These are phyloP conservation scores for Polypedilum vanderplanki DNA, from an alignment of 1,140 invertebrate species.

Conservation along the genomic window DNA sequence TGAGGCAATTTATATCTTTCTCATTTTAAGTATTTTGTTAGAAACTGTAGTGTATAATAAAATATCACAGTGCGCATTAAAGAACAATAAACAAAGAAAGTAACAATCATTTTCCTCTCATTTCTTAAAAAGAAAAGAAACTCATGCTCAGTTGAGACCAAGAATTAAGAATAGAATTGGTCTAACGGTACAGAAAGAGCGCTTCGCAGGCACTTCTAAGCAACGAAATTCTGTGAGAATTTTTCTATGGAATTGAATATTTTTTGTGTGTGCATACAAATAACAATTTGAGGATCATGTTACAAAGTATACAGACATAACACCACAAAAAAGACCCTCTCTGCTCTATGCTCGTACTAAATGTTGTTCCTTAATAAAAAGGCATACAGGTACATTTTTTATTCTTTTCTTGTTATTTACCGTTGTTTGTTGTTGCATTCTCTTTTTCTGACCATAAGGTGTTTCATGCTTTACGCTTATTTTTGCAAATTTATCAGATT, in stretches of 20 bases:
- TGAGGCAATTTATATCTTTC: too few species aligned
- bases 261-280: not conserved
- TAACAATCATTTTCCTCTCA: too few species aligned
- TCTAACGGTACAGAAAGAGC: constrained; percentile 1
- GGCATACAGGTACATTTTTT: not conserved
- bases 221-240: not conserved
- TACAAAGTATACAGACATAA: not conserved
- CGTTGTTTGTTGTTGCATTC: not conserved
- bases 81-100: too few species aligned
- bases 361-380: too few species aligned
- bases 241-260: not conserved
- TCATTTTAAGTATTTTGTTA: too few species aligned
- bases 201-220: not conserved
- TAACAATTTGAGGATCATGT: constrained; percentile 6
- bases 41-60: too few species aligned
- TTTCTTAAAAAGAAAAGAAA: too few species aligned
- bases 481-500: too few species aligned
- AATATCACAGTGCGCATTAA: too few species aligned
- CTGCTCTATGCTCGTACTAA: too few species aligned
- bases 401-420: not conserved
- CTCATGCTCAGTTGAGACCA: not conserved
- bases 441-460: not conserved
- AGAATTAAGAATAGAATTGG: constrained; percentile 10
- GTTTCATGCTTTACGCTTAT: not conserved
- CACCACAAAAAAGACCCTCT: not conserved